Evolutionary conservation across 2,797 vertebrate species (phyloP).

Genomic region (Chelon auratus): DNA sequence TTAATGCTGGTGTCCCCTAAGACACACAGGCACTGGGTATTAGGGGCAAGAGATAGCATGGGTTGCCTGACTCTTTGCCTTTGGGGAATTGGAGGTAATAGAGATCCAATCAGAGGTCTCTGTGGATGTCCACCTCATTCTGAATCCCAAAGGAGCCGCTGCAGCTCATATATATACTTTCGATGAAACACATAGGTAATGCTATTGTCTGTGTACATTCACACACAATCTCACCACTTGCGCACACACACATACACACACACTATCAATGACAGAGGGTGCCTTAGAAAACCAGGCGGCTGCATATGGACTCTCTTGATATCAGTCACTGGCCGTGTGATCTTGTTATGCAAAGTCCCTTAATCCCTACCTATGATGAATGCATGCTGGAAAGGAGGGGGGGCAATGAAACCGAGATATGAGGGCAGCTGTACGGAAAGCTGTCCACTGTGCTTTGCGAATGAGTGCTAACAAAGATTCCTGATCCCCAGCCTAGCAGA

Average conservation of each 20-base stretch:
- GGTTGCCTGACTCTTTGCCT: slow-evolving; percentile 83
- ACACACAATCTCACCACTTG: slow-evolving; percentile 83
- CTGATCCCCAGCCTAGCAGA: slow-evolving; percentile 66
- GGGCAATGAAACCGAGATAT: slow-evolving; percentile 74
- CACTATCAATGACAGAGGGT: slow-evolving; percentile 92
- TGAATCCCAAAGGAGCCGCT: slow-evolving; percentile 91
- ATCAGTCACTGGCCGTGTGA: slow-evolving; percentile 99
- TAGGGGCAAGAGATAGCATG: slow-evolving; percentile 79
- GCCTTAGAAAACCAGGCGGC: slow-evolving; percentile 96
- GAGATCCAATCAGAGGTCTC: slow-evolving; percentile 93
- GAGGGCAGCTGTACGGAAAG: slow-evolving; percentile 80
- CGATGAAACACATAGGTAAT: slow-evolving; percentile 68
- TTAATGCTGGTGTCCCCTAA: slow-evolving; percentile 77
- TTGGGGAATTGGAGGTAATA: slow-evolving; percentile 85
- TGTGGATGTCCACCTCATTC: slow-evolving; percentile 91
- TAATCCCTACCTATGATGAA: slow-evolving; percentile 99
- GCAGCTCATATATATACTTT: slow-evolving; percentile 80
- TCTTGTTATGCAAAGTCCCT: slow-evolving; percentile 99
- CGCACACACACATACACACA: slow-evolving; percentile 88
- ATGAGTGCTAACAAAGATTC: slow-evolving; percentile 68
- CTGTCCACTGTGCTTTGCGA: slow-evolving; percentile 74
- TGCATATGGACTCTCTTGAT: slow-evolving; percentile 99
- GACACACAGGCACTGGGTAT: slow-evolving; percentile 74
- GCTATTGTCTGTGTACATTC: slow-evolving; percentile 86
- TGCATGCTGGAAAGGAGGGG: slow-evolving; percentile 87